These are phyloP conservation scores for Sclerurus mexicanus DNA, from an alignment of 2,113 vertebrate genomes.

Conservation along the genomic window DNA sequence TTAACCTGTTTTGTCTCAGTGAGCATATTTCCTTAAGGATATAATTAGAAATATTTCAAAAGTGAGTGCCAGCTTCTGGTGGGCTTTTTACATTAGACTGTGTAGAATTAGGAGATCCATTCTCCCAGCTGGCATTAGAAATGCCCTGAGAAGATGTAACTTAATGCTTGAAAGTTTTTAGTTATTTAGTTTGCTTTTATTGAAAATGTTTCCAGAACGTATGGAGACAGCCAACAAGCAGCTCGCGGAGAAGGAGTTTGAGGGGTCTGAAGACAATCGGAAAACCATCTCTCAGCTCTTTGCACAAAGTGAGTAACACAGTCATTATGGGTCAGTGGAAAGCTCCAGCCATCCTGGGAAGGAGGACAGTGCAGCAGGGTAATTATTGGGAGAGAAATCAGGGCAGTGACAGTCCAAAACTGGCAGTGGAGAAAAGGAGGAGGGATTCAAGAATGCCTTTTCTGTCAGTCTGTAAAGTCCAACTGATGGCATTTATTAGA, in stretches of 20 bases:
- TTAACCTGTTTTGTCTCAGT: background rate
- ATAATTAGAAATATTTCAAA: background rate
- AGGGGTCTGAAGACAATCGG: slow-evolving; percentile 93
- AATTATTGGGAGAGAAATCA: background rate
- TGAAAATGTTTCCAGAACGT: slow-evolving; percentile 80
- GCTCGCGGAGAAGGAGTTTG: slow-evolving; percentile 92
- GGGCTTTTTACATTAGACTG: background rate
- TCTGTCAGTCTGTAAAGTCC: background rate
- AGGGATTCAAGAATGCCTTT: background rate
- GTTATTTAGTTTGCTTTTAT: background rate
- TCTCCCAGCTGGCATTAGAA: background rate
- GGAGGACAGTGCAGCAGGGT: background rate
- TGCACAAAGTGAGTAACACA: slow-evolving; percentile 86
- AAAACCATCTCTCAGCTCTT: slow-evolving; percentile 97
- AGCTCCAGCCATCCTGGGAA: background rate
- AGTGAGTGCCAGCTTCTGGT: background rate
- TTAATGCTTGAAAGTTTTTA: background rate
- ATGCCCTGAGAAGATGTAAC: background rate
- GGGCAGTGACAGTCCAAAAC: background rate
- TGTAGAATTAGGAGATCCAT: background rate
- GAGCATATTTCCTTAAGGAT: background rate
- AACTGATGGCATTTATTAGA: background rate
- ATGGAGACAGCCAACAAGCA: slow-evolving; percentile 98
- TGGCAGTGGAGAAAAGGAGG: background rate
- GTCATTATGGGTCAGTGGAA: background rate